Evolutionary conservation across 2,888 invertebrate species (phyloP), one percentile per base, ranked within the genome.

Genomic region (Protophormia terraenovae): DNA sequence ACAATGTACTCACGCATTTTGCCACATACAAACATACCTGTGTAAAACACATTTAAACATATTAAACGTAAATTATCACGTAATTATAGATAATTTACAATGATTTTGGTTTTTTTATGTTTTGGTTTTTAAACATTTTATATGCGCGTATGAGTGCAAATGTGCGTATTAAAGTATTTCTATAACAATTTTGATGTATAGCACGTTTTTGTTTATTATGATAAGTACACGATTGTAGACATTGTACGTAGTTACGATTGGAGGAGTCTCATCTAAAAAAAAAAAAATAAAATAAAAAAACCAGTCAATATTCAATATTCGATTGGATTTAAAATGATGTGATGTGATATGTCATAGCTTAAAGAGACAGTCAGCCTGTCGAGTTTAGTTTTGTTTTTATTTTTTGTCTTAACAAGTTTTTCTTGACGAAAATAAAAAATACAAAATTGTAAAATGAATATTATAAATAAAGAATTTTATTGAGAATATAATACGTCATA

Each of bases 11-110:
- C 29, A 58, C 66, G 62, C 72, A 67, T 27, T 60, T 29, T n/a
- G n/a, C 24, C 22, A 8, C 38, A 16, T 38, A 53, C 24, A 69
- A 72, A 73, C 60, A 72, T 73, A 76, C 73, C 60, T 19, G 32
- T 27, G 35, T 14, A 29, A 16, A 60, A 32, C 5, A 64, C 78
- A 79, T 76, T 79, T 71, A 75, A 81, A 78, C 75, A 67, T 86
- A 84, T 87, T 87, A 80, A 80, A 80, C 80, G 83, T 88, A 87
- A 89, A 89, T 90, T 89, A 88, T 87, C 90, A 89, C 87, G 87
- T 89, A 89, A 88, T 88, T 89, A 87, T 85, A 87, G 85, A 86
- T 88, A 88, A 87, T 87, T 87, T 87, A 83, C 85, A 87, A 83
- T 86, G 80, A 78, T 82, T 86, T 81, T 83, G 47, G 50, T 84